Conservation (phyloP, 2,113 vertebrate species). For the Indri indri region DNA sequence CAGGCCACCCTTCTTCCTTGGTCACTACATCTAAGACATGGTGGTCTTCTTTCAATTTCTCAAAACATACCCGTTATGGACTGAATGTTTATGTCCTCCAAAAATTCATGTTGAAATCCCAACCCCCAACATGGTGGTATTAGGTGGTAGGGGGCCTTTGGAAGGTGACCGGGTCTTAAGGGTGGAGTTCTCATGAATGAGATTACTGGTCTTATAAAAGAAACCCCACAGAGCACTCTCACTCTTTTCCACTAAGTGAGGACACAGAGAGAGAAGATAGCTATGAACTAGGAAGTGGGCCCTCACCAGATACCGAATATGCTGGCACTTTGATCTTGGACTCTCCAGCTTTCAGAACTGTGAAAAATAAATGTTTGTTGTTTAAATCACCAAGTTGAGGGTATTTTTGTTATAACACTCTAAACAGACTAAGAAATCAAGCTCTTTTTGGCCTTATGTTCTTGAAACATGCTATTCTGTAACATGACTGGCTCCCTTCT, state of each 20-base stretch:
- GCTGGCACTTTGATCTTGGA: neutral
- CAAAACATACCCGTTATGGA: neutral
- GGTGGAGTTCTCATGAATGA: neutral
- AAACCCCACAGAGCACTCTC: neutral
- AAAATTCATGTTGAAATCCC: neutral
- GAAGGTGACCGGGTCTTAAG: neutral
- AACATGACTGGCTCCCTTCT: neutral
- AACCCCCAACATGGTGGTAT: neutral
- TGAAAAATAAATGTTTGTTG: neutral
- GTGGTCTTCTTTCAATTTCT: neutral
- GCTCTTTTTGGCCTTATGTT: neutral
- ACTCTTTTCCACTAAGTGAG: neutral
- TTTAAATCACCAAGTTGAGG: neutral
- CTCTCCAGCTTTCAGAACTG: neutral
- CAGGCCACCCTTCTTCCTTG: neutral
- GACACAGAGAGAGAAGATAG: neutral
- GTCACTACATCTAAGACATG: neutral
- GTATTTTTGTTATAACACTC: neutral
- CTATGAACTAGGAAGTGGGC: neutral
- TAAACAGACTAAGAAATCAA: neutral
- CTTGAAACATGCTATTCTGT: neutral
- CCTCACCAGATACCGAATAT: neutral
- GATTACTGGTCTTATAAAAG: neutral
- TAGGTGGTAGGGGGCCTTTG: neutral
- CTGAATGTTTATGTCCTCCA: neutral